Percentiles rank a stretch among this genome's conserved stretches.
phyloP scores from a whole-genome alignment of 2,113 vertebrate genomes.

The Anarhynchus alexandrinus region DNA sequence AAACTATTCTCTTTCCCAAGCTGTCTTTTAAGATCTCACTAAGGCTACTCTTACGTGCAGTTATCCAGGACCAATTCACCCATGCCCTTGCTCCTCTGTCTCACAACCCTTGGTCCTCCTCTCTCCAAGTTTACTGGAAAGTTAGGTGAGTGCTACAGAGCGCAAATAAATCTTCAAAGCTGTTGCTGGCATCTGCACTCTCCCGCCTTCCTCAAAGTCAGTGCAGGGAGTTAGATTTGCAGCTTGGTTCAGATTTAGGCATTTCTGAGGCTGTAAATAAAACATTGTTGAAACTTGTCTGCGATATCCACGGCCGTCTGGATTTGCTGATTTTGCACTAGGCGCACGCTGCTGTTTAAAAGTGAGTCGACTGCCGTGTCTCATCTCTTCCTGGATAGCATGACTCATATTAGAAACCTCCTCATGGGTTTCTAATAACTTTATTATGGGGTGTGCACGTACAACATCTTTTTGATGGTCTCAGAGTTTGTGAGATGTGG shows the following conservation, averaged over 20 bases:
- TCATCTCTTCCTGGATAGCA: not conserved
- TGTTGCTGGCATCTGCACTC: not conserved
- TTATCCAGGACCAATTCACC: not conserved
- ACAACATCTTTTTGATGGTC: not conserved
- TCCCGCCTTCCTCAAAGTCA: not conserved
- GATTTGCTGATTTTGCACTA: not conserved
- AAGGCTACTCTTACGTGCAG: not conserved
- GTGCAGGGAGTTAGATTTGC: not conserved
- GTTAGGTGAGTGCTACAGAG: not conserved
- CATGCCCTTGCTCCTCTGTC: not conserved
- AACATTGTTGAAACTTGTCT: not conserved
- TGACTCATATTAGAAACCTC: not conserved
- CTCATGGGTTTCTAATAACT: not conserved
- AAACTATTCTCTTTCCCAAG: not conserved
- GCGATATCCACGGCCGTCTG: rapidly evolving
- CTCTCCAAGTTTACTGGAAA: not conserved
- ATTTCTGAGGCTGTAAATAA: not conserved
- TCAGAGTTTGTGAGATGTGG: not conserved
- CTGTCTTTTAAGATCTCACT: not conserved
- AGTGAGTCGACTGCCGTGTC: not conserved
- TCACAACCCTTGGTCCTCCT: not conserved
- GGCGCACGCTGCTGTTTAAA: not conserved
- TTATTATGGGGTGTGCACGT: not conserved
- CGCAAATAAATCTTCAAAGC: not conserved
- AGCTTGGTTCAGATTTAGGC: not conserved